These are phyloP conservation scores for Lepilemur ruficaudatus DNA, from an alignment of 2,797 vertebrate genomes.

Conservation along the genomic window DNA sequence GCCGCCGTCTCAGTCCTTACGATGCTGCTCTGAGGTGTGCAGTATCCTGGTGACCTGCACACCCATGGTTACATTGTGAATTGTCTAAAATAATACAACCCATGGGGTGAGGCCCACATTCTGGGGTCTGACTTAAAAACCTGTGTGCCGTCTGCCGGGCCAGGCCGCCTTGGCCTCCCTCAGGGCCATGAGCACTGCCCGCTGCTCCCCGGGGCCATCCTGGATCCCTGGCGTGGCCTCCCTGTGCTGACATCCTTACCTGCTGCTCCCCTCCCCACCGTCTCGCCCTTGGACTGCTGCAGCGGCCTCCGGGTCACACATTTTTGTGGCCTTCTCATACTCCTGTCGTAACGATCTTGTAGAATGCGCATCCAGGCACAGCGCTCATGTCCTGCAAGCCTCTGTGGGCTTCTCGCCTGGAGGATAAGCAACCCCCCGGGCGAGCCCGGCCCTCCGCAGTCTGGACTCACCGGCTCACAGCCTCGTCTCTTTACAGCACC, in stretches of 20 bases:
- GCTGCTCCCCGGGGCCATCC: not conserved
- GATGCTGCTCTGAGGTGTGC: not conserved
- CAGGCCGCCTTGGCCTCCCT: too few relatives aligned
- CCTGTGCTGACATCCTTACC: not conserved
- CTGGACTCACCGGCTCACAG: not conserved
- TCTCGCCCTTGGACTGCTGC: not conserved
- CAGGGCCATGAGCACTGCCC: fast-evolving
- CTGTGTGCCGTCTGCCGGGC: not conserved
- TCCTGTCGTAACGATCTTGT: not conserved
- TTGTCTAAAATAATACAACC: not conserved
- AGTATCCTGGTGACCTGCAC: not conserved
- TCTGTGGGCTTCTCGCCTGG: not conserved
- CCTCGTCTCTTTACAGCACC: too few relatives aligned
- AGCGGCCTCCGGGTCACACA: not conserved
- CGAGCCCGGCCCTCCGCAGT: too few relatives aligned
- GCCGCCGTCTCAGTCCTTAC: not conserved
- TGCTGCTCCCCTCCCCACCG: not conserved
- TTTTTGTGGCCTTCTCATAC: not conserved
- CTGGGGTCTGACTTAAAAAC: not conserved
- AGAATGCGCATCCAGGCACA: not conserved
- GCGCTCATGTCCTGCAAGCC: not conserved
- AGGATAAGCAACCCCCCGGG: too few relatives aligned
- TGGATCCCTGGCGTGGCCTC: not conserved
- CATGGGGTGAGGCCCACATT: not conserved
- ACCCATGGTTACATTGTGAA: not conserved